Conservation (phyloP, 2,888 invertebrate genomes). For the Masnerella sp. region DNA sequence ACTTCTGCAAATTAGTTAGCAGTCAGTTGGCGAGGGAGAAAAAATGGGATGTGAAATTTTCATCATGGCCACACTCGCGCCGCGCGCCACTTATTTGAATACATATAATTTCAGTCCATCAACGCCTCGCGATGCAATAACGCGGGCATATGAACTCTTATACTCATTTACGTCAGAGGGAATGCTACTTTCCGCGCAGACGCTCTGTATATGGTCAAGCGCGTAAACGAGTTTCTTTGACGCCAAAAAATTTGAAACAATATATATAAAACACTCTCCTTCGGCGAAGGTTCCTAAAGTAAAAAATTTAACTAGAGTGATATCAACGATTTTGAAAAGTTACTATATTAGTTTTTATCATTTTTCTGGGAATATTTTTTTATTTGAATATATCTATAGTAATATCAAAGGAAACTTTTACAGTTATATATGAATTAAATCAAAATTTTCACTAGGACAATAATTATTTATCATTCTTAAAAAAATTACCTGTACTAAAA, state of each 20-base stretch:
- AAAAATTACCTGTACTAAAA: too few relatives aligned
- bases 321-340: too few relatives aligned
- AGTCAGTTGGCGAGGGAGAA: constrained; percentile 9
- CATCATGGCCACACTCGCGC: constrained; percentile 25
- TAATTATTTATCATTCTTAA: too few relatives aligned
- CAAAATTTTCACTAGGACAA: too few relatives aligned
- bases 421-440: too few relatives aligned
- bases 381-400: too few relatives aligned
- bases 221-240: constrained; percentile 48
- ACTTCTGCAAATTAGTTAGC: constrained; percentile 34
- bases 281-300: too few relatives aligned
- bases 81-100: constrained; percentile 48
- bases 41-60: constrained; percentile 41
- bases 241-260: constrained; percentile 20
- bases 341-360: too few relatives aligned
- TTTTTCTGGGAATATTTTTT: too few relatives aligned
- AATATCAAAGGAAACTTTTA: too few relatives aligned
- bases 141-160: constrained; percentile 48
- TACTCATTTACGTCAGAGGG: constrained; percentile 52
- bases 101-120: constrained; percentile 54
- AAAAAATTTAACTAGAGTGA: too few relatives aligned
- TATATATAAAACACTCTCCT: constrained; percentile 35
- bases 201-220: constrained; percentile 53
- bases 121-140: constrained; percentile 55
- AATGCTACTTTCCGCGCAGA: constrained; percentile 52